Conservation (phyloP, 1,140 invertebrate species). For the Artemia franciscana region DNA sequence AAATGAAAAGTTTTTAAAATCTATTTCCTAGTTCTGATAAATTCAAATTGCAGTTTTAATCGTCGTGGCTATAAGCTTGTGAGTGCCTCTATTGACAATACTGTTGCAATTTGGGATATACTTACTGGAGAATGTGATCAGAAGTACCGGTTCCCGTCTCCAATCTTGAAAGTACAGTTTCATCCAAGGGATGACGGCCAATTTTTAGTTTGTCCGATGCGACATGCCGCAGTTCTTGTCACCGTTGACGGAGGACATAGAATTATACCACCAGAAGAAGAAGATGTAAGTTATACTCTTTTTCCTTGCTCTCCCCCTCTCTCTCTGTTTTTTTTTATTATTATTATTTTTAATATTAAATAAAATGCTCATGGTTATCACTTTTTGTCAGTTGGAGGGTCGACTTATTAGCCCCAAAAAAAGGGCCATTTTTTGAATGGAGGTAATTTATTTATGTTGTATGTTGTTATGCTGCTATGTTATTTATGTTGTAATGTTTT, state of each 20-base stretch:
- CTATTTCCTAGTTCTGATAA: too few species aligned
- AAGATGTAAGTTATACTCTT: conserved; percentile 35
- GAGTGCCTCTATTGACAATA: conserved; percentile 90
- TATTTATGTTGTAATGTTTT: too few species aligned
- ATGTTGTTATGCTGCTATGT: too few species aligned
- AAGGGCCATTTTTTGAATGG: too few species aligned
- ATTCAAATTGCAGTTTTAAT: conserved; percentile 56
- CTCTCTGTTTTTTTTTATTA: too few species aligned
- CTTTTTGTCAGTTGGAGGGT: too few species aligned
- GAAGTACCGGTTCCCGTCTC: conserved; percentile 79
- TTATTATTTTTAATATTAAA: too few species aligned
- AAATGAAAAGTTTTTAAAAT: too few species aligned
- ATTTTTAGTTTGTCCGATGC: conserved; percentile 83
- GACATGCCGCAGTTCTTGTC: conserved; percentile 75
- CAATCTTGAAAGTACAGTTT: conserved; percentile 77
- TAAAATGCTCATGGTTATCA: too few species aligned
- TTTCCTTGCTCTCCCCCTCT: too few species aligned
- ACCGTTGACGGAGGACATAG: conserved; percentile 56
- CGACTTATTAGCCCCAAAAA: too few species aligned
- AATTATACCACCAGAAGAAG: conserved; percentile 75
- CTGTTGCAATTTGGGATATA: conserved; percentile 91
- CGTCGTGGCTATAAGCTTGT: conserved; percentile 61
- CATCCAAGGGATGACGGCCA: conserved; percentile 70
- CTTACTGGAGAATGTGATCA: conserved; percentile 76
- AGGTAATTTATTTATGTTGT: too few species aligned